Base-by-base conservation (phyloP, 2,797 vertebrate species). In the Pipistrellus pipistrellus region DNA sequence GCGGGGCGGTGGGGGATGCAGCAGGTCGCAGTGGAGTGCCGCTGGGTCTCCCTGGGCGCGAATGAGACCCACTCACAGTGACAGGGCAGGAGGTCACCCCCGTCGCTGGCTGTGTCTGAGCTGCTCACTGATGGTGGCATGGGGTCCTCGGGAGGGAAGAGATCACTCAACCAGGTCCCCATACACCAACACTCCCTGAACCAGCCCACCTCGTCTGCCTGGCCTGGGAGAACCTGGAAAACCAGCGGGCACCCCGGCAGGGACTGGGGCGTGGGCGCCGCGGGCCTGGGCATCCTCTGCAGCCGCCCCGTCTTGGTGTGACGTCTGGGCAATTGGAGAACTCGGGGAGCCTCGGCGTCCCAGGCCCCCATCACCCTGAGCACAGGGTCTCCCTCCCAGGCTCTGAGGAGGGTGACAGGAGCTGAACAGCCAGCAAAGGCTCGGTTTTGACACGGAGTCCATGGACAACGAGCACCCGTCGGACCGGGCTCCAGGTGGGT, bases 21-120 rank as follows among this genome's bases (percentile, higher is more conserved):
- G 53, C 0, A 6, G 8, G 41, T 2, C 6, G 0, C 57, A 11
- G 4, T 15, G 1, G 10, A 11, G 14, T 8, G 8, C 32, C 18
- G 4, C 14, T 15, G 6, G n/a, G 18, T 71, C 59, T 4, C 27
- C 62, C 8, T 0, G 6, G 14, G 82, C 44, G 15, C 15, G 25
- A 41, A 46, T 0, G n/a, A 78, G 14, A 48, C 14, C 4, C 3
- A 35, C 25, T 20, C 9, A 2, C 8, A 23, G 41, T 1, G 21
- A 17, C 64, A 9, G 4, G 17, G 2, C 11, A n/a, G 41, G 41
- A 8, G 2, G 8, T 7, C 1, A 2, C 11, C 46, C 46, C 46
- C 14, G 46, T 48, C 11, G 46, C 46, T 48, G 46, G 38, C 38
- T 41, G 9, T 4, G 5, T 25, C 14, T 25, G 27, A 25, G 64